These are phyloP conservation scores for Spinus olivaceus DNA, from an alignment of 2,797 vertebrate genomes.

Conservation along the genomic window DNA sequence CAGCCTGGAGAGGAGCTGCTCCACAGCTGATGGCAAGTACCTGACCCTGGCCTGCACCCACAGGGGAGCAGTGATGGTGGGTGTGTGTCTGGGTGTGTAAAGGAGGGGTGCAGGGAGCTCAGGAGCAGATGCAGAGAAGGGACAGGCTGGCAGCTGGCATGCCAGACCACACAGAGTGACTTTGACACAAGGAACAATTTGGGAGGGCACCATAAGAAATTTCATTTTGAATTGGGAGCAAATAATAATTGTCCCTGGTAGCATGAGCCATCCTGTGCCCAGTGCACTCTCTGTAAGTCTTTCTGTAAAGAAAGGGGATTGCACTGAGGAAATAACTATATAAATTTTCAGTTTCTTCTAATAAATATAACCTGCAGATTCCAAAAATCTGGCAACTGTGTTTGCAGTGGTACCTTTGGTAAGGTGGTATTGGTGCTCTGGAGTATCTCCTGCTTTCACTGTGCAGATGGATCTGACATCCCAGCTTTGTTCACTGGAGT, in stretches of 20 bases:
- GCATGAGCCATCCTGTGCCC: not conserved
- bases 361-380: not conserved
- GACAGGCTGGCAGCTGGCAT: not conserved
- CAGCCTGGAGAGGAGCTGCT: not conserved
- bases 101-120: not conserved
- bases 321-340: not conserved
- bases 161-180: not conserved
- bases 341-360: not conserved
- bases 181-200: not conserved
- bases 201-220: not conserved
- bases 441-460: not conserved
- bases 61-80: not conserved
- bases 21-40: rapidly evolving
- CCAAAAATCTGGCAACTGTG: not conserved
- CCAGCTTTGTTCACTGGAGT: not conserved
- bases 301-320: not conserved
- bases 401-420: not conserved
- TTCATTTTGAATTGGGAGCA: not conserved
- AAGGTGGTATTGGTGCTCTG: rapidly evolving
- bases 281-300: not conserved
- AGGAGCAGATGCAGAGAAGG: not conserved
- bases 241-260: not conserved
- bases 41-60: not conserved
- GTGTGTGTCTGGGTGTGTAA: not conserved
- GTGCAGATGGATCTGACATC: not conserved